Evolutionary conservation across 2,113 vertebrate species (phyloP).

Genomic region (Platichthys flesus): DNA sequence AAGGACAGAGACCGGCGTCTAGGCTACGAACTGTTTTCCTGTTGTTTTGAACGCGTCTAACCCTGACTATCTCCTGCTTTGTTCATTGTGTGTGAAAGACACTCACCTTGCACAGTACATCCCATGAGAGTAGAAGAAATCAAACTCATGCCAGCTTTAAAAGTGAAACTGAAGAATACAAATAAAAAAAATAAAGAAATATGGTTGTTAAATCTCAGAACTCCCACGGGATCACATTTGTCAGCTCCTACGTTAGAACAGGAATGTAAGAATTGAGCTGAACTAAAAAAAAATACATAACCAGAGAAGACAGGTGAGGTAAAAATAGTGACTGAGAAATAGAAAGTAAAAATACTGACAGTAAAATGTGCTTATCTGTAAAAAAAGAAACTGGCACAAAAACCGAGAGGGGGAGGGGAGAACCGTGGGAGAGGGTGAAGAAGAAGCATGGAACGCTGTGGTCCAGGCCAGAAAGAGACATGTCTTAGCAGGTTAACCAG

Average conservation of each 20-base stretch:
- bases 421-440: not conserved
- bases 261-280: not conserved
- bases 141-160: conserved; percentile 9
- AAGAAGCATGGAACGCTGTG: not conserved
- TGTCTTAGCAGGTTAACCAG: conserved; percentile 53
- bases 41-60: too few species aligned
- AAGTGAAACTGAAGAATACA: conserved; percentile 11
- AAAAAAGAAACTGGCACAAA: not conserved
- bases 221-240: conserved; percentile 22
- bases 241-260: conserved; percentile 9
- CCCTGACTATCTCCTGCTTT: too few species aligned
- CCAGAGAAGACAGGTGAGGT: not conserved
- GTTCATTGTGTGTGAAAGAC: too few species aligned
- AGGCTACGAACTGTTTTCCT: too few species aligned
- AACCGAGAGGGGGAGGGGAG: not conserved
- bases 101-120: not conserved
- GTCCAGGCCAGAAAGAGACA: conserved; percentile 41
- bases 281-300: not conserved
- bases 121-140: conserved; percentile 26
- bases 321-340: not conserved
- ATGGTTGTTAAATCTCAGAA: not conserved
- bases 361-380: too few species aligned
- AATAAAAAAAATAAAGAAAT: conserved; percentile 2
- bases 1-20: too few species aligned
- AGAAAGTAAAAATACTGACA: conserved; percentile 13